A percentile compares a stretch with the other conserved stretches of the same genome.
Conservation (phyloP, 2,797 vertebrate species). For the Gymnocypris eckloni region DNA sequence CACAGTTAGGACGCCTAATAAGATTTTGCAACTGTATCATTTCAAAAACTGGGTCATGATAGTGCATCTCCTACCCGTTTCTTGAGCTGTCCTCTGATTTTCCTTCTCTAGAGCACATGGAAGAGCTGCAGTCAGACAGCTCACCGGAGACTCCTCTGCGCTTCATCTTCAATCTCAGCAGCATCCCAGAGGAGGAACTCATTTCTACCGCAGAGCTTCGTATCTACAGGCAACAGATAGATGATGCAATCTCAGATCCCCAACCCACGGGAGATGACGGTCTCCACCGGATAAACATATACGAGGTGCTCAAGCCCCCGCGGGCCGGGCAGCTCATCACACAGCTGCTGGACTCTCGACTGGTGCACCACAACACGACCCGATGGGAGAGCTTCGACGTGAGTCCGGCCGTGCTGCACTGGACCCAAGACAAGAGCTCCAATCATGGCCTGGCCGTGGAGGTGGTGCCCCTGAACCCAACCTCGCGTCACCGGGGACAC, state of each 20-base stretch:
- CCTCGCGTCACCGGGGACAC: constrained; percentile 83
- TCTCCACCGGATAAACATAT: constrained; percentile 96
- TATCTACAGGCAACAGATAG: constrained; percentile 90
- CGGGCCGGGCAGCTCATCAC: constrained; percentile 86
- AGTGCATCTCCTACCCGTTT: background rate
- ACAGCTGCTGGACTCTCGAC: constrained; percentile 94
- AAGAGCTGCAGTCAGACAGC: constrained; percentile 68
- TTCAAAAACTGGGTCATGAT: background rate
- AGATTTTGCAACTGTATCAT: background rate
- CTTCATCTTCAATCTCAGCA: constrained; percentile 98
- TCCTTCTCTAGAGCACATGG: constrained; percentile 87
- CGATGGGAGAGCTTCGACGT: constrained; percentile 98
- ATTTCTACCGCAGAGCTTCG: constrained; percentile 95
- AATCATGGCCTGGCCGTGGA: constrained; percentile 96
- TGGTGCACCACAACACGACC: constrained; percentile 90
- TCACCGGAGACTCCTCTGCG: constrained; percentile 75
- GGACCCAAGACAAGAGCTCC: constrained; percentile 90
- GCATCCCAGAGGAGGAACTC: constrained; percentile 93
- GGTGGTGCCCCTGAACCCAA: constrained; percentile 87
- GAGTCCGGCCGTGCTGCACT: constrained; percentile 94
- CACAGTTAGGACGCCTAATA: background rate
- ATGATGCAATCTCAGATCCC: constrained; percentile 70
- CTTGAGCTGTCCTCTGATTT: constrained; percentile 36
- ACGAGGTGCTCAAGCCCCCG: constrained; percentile 93
- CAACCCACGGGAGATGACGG: constrained; percentile 72